These are phyloP conservation scores for Metacarcinus magister DNA, from an alignment of 2,888 invertebrate species.

Conservation along the genomic window DNA sequence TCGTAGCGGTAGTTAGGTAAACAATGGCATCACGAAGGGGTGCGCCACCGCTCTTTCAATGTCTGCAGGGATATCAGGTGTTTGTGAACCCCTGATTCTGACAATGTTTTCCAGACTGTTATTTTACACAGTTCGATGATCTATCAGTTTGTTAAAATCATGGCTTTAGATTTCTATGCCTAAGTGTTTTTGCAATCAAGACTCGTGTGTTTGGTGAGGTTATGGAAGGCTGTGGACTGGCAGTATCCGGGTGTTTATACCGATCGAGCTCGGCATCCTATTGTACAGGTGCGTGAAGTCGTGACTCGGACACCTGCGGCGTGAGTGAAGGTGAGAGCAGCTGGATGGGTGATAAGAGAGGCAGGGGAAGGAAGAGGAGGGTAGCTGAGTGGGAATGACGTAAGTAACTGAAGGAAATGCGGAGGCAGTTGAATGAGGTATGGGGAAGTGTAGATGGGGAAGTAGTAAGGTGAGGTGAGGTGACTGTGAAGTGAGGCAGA, in stretches of 20 bases:
- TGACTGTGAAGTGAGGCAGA: background rate
- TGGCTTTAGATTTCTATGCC: too few relatives aligned
- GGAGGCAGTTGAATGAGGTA: background rate
- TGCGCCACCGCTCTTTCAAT: too few relatives aligned
- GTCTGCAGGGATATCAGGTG: too few relatives aligned
- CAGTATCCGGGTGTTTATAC: background rate
- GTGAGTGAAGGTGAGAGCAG: background rate
- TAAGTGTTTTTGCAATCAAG: too few relatives aligned
- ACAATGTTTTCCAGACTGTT: too few relatives aligned
- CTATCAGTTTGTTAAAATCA: too few relatives aligned
- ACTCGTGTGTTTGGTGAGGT: too few relatives aligned
- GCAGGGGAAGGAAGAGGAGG: background rate
- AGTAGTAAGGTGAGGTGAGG: background rate
- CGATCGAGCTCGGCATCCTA: background rate
- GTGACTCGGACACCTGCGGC: background rate
- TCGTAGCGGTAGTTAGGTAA: too few relatives aligned
- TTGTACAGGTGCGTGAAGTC: background rate
- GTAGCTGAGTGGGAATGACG: background rate
- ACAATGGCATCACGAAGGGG: too few relatives aligned
- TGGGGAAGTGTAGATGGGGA: background rate
- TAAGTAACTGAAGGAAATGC: background rate
- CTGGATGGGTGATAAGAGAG: background rate
- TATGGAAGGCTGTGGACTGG: background rate
- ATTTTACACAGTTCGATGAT: too few relatives aligned
- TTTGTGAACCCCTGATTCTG: too few relatives aligned